Evolutionary conservation across 2,113 vertebrate species (phyloP), one percentile per base, ranked within the genome.

Genomic region (Hypomesus transpacificus): DNA sequence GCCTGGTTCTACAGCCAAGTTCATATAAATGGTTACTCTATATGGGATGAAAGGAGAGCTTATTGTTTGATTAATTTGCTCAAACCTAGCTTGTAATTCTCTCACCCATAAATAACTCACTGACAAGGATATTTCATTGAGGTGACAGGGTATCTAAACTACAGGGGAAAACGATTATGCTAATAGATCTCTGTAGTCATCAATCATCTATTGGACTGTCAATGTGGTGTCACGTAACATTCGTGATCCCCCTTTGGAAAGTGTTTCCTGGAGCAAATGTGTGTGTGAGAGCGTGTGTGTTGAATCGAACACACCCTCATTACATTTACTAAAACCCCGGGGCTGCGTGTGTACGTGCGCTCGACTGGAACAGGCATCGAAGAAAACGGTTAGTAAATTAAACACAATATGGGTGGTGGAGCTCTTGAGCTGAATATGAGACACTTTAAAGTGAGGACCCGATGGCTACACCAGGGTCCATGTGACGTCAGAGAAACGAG

Each of bases 151-250:
- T 92, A 94, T 95, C 95, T 94, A 91, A 90, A 94, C 93, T 95
- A 94, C 94, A 96, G 94, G 95, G 96, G 93, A 95, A 94, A 96
- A 94, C 94, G 94, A 96, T 99, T 98, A 98, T 96, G 95, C 93
- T 91, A 95, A 94, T 95, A 92, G 92, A 93, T 93, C 93, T 92
- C 93, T 94, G 93, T 93, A 94, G 93, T 97, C 96, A 99, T 99
- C 97, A 95, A 98, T 99, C 96, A 98, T 94, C 90, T 89, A 84
- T 91, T 90, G 90, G 92, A 92, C 92, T 95, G 97, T 98, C 96
- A 96, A 93, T 88, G 93, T 87, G 85, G 76, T 84, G 86, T 88
- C 89, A 89, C 85, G 85, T 94, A 92, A 94, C 92, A 89, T 92
- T 91, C 88, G 91, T 92, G 92, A 91, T 93, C 91, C 89, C 91